These are phyloP conservation scores for Andrena praecox DNA, from an alignment of 2,888 invertebrate species.

Conservation along the genomic window DNA sequence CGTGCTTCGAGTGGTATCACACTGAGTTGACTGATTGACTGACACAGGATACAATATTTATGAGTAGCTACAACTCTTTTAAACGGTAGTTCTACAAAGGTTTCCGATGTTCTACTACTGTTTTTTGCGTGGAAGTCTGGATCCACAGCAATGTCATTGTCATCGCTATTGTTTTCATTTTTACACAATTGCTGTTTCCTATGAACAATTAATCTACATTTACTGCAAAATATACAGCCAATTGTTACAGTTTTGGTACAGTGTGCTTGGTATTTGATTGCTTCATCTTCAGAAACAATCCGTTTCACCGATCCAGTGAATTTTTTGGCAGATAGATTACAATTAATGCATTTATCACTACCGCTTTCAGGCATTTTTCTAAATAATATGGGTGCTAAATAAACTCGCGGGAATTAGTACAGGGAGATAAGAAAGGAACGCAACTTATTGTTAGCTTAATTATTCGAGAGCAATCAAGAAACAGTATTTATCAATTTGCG, in stretches of 20 bases:
- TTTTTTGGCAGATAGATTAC: background rate
- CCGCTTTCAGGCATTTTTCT: background rate
- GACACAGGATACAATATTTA: background rate
- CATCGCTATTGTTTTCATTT: background rate
- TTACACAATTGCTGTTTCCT: background rate
- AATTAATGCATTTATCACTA: background rate
- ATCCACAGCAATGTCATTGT: conserved; percentile 9
- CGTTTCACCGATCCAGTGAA: background rate
- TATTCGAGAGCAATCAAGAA: too few relatives aligned
- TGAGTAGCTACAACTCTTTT: background rate
- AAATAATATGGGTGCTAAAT: background rate
- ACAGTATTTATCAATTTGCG: too few relatives aligned
- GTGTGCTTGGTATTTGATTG: background rate
- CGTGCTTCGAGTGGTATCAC: conserved; percentile 46
- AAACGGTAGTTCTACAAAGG: background rate
- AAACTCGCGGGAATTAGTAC: too few relatives aligned
- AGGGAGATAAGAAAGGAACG: too few relatives aligned
- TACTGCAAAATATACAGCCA: background rate
- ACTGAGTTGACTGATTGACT: background rate
- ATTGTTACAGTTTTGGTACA: background rate
- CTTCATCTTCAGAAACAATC: background rate
- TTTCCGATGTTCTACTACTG: background rate
- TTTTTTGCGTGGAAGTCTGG: background rate
- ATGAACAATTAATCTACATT: background rate
- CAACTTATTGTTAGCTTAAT: too few relatives aligned